Conservation (phyloP, 1,140 invertebrate genomes). For the Potamilus streckersoni region DNA sequence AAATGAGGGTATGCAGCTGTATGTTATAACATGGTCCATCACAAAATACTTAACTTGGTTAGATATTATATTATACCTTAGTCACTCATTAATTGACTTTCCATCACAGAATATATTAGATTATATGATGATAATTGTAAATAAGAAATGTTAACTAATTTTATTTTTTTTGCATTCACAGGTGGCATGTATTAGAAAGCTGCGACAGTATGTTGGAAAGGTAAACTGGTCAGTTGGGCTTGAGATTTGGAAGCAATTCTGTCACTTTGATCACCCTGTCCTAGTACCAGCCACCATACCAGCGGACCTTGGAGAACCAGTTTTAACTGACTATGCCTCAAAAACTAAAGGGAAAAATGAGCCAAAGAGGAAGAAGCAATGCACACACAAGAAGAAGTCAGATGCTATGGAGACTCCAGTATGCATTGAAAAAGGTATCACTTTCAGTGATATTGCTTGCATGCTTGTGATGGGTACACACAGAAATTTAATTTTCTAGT, state of each 20-base stretch:
- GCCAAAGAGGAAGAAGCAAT: constrained; percentile 24
- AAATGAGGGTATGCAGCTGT: too few relatives aligned
- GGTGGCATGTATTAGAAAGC: constrained; percentile 63
- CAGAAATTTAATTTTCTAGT: too few relatives aligned
- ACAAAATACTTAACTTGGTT: too few relatives aligned
- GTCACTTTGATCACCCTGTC: constrained; percentile 62
- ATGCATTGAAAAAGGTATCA: neutral
- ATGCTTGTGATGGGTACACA: too few relatives aligned
- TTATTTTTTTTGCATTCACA: constrained; percentile 33
- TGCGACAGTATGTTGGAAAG: constrained; percentile 63
- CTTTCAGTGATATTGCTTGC: too few relatives aligned
- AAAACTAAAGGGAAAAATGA: constrained; percentile 14
- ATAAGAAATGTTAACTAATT: too few relatives aligned
- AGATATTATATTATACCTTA: too few relatives aligned
- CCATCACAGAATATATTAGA: too few relatives aligned
- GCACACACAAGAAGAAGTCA: constrained; percentile 16
- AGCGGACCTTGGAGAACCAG: constrained; percentile 44
- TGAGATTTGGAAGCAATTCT: constrained; percentile 69
- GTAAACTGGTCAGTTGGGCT: constrained; percentile 67
- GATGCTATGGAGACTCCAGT: neutral
- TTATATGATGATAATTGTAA: too few relatives aligned
- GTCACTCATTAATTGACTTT: too few relatives aligned
- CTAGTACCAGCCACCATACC: constrained; percentile 41
- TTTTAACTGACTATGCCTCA: constrained; percentile 22
- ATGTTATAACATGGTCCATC: too few relatives aligned